Base-by-base conservation (phyloP, 2,888 invertebrate genomes). In the Hermaeophaga mercurialis region DNA sequence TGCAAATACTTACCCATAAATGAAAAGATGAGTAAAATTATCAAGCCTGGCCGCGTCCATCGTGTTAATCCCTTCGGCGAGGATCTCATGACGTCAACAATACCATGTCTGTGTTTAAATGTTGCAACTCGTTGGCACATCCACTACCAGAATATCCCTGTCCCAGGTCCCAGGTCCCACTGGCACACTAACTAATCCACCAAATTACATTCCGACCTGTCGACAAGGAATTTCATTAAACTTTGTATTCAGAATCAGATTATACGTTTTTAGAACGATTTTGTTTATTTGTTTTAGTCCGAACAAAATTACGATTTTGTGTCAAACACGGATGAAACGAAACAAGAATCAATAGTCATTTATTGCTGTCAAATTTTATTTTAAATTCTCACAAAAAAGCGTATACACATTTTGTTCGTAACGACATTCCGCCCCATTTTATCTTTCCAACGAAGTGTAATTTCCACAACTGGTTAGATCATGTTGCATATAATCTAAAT, bases 31-130 rank as follows among this genome's bases (percentile, higher is more conserved):
- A 75, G 67, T 59, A 72, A 62, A 66, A 73, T 65, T 54, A 72
- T 67, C 54, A 73, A 63, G 56, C 68, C 64, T 63, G 75, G 65
- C 62, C 72, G 72, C 70, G 73, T 75, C 76, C 76, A 76, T 76
- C 69, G 72, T 66, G 70, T 68, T 63, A 67, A 58, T 61, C 67
- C 71, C 62, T 70, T 68, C 66, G 72, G 66, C 70, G 69, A 68
- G 64, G 73, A 66, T 75, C 67, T 76, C 76, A 76, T 76, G 71
- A 74, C 76, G 75, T 67, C 74, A 66, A 63, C 68, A 73, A 72
- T 76, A 73, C 69, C 75, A 75, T 75, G 73, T 73, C 74, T 73
- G 69, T 71, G 70, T 70, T 63, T 66, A 67, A 69, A 67, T 64
- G 67, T 66, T 62, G 64, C 64, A 65, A 66, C 62, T 63, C 62